Evolutionary conservation across 1,140 invertebrate genomes (phyloP), one percentile per base, ranked within the genome.

Genomic region (Sitodiplosis mosellana): DNA sequence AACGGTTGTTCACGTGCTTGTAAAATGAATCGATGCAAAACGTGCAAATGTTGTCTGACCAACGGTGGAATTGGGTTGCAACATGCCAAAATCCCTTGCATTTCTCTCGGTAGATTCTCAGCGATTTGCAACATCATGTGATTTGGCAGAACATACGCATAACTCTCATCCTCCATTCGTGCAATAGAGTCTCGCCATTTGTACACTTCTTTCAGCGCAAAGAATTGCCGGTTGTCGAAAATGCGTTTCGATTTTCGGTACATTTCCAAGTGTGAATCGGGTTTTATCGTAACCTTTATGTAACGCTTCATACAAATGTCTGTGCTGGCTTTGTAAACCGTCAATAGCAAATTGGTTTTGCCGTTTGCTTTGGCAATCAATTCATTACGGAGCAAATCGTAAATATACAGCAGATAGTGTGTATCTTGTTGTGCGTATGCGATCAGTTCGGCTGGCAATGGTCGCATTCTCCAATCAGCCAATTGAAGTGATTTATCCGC

Each of bases 391-490:
- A 98, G 68, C 8, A 73, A 63, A 46, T 92, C 81, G 69, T 90
- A 96, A 50, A 98, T 82, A 59, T 92, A 92, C 0, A 98, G 70
- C 46, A 99, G 69, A 67, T 91, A 96, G 65, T 97, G 93, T 0
- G 95, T 98, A 64, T 99, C 95, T 58, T 81, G 77, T 22, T 93
- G 71, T 0, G 95, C 95, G 69, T 99, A 99, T 48, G 77, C 69
- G 2, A 88, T 66, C 54, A 97, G 71, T 55, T 87, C 81, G 21
- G 77, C 70, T 0, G 88, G 83, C 33, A 99, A 65, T 0, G 95
- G 95, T 44, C 90, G 77, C 19, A 94, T 87, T 50, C 95, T 78
- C 95, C 95, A 99, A 66, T 99, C 95, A 2, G 92, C 90, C 27
- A 92, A 62, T 63, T 97, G 94, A 62, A 84, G 91, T 48, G 68